A percentile compares a stretch with the other conserved stretches of the same genome.
phyloP scores from a whole-genome alignment of 2,888 invertebrate species.

The Abrostola triplasia region DNA sequence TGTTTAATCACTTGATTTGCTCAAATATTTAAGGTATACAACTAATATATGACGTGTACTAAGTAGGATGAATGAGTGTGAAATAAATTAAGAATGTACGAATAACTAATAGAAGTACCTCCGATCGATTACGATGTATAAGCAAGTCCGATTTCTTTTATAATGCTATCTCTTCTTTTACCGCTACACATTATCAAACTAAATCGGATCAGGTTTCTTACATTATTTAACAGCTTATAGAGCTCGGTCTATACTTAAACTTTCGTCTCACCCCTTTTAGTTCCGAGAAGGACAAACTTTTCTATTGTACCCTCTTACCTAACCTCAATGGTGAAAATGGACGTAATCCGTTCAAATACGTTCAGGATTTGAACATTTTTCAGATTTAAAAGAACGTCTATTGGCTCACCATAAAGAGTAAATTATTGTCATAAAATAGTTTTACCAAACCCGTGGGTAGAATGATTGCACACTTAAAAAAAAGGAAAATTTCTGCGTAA shows the following conservation, averaged over 20 bases:
- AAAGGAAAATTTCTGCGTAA: too few relatives aligned
- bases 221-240: slow-evolving; percentile 3
- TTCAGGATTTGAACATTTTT: background rate
- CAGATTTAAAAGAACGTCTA: background rate
- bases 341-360: background rate
- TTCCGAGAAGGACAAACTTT: slow-evolving; percentile 1
- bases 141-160: too few relatives aligned
- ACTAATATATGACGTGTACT: background rate
- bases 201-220: background rate
- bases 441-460: too few relatives aligned
- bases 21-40: background rate
- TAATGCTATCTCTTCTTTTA: too few relatives aligned
- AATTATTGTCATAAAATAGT: too few relatives aligned
- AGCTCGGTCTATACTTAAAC: slow-evolving; percentile 5
- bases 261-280: slow-evolving; percentile 4
- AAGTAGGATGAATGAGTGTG: background rate
- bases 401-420: too few relatives aligned
- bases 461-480: too few relatives aligned
- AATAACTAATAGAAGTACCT: background rate
- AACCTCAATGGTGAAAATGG: slow-evolving; percentile 2
- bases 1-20: background rate
- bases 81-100: slow-evolving; percentile 1
- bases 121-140: too few relatives aligned
- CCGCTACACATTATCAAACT: too few relatives aligned
- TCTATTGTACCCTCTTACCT: slow-evolving; percentile 3